phyloP scores from a whole-genome alignment of 2,797 vertebrate species.

The Lithobates sylvaticus region DNA sequence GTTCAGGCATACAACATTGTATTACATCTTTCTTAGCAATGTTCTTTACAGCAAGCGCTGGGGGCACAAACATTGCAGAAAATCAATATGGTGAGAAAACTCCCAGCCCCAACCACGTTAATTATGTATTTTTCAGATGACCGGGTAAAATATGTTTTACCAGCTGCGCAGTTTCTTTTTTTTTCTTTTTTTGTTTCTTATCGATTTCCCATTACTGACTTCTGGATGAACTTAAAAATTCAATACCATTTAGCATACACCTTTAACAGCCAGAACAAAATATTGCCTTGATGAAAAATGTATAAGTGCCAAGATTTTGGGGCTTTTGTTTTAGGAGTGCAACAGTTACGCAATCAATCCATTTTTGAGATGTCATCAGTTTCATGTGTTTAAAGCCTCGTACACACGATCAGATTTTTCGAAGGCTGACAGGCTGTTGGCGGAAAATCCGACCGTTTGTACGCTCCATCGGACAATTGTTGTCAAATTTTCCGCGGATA shows the following conservation, averaged over 20 bases:
- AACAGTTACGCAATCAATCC: not conserved
- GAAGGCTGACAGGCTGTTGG: too few relatives aligned
- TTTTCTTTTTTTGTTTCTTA: conserved; percentile 16
- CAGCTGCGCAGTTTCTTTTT: not conserved
- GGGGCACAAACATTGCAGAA: conserved; percentile 4
- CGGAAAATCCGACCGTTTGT: too few relatives aligned
- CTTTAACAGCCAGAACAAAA: conserved; percentile 13
- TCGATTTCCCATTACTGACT: conserved; percentile 53
- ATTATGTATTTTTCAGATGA: conserved; percentile 49
- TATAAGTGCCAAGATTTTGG: not conserved
- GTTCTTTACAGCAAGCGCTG: conserved; percentile 1
- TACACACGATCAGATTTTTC: too few relatives aligned
- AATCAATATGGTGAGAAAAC: not conserved
- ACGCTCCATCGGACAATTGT: too few relatives aligned
- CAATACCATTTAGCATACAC: conserved; percentile 25
- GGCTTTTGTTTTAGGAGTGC: not conserved
- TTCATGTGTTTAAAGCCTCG: not conserved
- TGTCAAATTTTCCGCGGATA: too few relatives aligned
- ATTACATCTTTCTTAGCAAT: not conserved
- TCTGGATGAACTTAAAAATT: conserved; percentile 23
- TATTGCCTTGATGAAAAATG: not conserved
- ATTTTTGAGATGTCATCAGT: not conserved
- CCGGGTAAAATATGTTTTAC: conserved; percentile 30
- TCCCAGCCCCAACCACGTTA: conserved; percentile 29
- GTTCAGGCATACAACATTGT: not conserved